These are phyloP conservation scores for Zosterops japonicus DNA, from an alignment of 2,113 vertebrate species.

Conservation along the genomic window DNA sequence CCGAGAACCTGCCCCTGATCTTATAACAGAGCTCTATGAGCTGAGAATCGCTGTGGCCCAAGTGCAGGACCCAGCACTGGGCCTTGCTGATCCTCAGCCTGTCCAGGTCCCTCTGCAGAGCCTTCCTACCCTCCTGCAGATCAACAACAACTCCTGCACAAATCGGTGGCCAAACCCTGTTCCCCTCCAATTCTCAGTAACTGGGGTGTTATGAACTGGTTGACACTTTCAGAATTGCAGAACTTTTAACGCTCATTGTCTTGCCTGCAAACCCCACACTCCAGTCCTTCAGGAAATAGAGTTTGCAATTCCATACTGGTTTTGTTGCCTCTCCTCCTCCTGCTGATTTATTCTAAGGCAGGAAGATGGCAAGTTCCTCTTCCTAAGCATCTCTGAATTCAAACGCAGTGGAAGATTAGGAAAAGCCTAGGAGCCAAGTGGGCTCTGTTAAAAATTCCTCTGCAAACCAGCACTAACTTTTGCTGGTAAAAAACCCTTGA, in stretches of 20 bases:
- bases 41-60: background rate
- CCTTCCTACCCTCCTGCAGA: background rate
- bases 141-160: background rate
- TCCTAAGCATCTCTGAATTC: background rate
- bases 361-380: background rate
- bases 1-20: accelerated
- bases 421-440: background rate
- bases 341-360: background rate
- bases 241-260: background rate
- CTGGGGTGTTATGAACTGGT: background rate
- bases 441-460: background rate
- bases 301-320: background rate
- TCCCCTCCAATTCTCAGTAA: background rate
- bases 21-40: background rate
- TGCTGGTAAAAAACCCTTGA: background rate
- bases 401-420: background rate
- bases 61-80: background rate
- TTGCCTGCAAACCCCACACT: background rate
- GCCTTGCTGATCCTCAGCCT: background rate
- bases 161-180: background rate
- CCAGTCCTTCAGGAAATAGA: background rate
- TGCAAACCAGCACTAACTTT: background rate
- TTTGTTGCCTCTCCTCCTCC: background rate
- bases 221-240: background rate
- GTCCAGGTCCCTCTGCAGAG: background rate